A percentile compares a stretch with the other conserved stretches of the same genome.
Evolutionary conservation across 2,113 vertebrate genomes (phyloP).

Genomic region (Laticauda colubrina): DNA sequence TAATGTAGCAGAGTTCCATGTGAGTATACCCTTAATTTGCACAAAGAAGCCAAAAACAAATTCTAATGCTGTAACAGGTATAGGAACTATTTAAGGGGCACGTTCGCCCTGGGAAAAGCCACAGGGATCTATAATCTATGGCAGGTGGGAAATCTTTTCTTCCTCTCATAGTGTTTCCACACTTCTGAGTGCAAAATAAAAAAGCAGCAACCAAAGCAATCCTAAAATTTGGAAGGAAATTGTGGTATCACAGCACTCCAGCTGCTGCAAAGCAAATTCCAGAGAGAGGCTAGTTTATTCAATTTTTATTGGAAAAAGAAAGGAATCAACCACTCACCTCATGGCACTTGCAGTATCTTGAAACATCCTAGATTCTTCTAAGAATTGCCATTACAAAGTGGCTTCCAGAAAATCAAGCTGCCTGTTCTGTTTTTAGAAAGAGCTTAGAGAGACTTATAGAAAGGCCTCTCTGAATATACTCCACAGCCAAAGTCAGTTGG

Average conservation of each 20-base stretch:
- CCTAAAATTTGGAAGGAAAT: neutral
- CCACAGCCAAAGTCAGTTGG: neutral
- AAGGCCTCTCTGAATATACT: neutral
- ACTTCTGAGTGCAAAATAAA: neutral
- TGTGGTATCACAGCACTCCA: neutral
- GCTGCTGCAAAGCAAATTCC: neutral
- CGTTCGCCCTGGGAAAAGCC: neutral
- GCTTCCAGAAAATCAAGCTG: neutral
- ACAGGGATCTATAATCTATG: neutral
- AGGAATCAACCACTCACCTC: neutral
- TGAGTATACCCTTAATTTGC: neutral
- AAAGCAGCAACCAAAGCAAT: neutral
- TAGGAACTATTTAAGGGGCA: neutral
- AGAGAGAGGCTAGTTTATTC: neutral
- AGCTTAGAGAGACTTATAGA: neutral
- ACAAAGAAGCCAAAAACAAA: neutral
- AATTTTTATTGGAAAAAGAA: neutral
- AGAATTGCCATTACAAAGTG: neutral
- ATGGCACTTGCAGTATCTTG: neutral
- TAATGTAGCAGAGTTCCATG: neutral
- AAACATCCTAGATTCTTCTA: neutral
- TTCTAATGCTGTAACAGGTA: neutral
- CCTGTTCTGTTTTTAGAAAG: neutral
- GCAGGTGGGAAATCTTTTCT: neutral
- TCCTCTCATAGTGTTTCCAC: neutral